Base-by-base conservation (phyloP, 2,888 invertebrate genomes). In the Cosmia trapezina region DNA sequence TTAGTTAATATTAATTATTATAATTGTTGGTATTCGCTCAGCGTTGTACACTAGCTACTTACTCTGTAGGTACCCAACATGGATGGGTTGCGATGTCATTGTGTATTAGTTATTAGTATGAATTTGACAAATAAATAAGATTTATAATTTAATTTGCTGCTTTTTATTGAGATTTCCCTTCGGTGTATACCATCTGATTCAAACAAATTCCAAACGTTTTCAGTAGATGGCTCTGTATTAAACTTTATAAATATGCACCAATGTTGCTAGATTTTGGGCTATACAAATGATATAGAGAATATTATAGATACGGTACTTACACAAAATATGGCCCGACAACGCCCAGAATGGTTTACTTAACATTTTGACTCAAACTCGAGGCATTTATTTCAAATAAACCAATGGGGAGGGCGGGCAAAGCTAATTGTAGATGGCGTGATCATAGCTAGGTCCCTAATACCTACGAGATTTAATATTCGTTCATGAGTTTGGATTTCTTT, bases 101-200 rank as follows among this genome's bases (percentile, higher is more conserved):
- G 87, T 91, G 87, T 90, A 89, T 85, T 91, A 90, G 88, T 78
- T 87, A 76, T 83, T 91, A 91, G 90, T 80, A 88, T 86, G 82
- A 89, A 90, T 89, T 92, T 92, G 91, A 91, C 91, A 91, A 93
- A 91, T 93, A 93, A 91, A 93, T 90, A 89, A 85, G 86, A 88
- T 88, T 86, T 90, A 88, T 91, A 81, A 89, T 83, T 87, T 82
- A 75, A 78, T 76, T 57, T 28, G 19, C 0, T 57, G 63, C 8
- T 69, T 67, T 76, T 70, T 71, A 14, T 43, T 59, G 4, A 0
- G 89, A 72, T 28, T 19, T 49, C 0, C 8, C 3, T 6, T 19
- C 1, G 12, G 7, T 75, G 4, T 22, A n/a, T 4, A 19, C 7
- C 0, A 41, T 3, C 1, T 8, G 9, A 45, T 22, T 61, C 17